Percentiles rank a stretch among this genome's conserved stretches.
Evolutionary conservation across 2,888 invertebrate species (phyloP).

Genomic region (Shargacucullia verbasci): DNA sequence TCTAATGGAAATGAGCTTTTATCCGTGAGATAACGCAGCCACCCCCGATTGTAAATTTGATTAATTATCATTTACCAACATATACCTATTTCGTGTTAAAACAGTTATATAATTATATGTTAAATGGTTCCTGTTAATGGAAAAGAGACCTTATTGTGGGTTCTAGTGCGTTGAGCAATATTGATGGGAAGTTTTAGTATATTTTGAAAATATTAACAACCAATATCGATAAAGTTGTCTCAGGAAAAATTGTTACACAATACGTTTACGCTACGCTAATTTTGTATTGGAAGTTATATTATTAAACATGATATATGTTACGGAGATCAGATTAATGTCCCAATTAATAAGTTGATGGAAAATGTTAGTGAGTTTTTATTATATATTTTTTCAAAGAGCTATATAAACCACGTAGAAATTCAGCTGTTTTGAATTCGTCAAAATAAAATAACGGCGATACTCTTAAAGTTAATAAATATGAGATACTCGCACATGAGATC

Average conservation of each 20-base stretch:
- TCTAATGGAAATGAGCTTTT: slow-evolving; percentile 86
- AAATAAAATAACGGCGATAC: too few species aligned
- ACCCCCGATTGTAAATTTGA: slow-evolving; percentile 73
- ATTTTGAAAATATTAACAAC: neutral
- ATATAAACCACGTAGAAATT: slow-evolving; percentile 12
- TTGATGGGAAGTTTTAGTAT: too few species aligned
- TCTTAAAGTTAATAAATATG: too few species aligned
- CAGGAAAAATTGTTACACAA: too few species aligned
- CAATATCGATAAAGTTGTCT: neutral
- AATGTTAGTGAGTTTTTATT: slow-evolving; percentile 47
- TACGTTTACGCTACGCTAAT: slow-evolving; percentile 19
- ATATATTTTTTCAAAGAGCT: slow-evolving; percentile 45
- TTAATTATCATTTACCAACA: slow-evolving; percentile 62
- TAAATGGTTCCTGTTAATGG: neutral
- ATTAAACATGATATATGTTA: slow-evolving; percentile 56
- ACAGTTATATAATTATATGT: slow-evolving; percentile 12
- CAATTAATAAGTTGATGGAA: slow-evolving; percentile 58
- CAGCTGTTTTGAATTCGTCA: too few species aligned
- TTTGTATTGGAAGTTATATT: slow-evolving; percentile 46
- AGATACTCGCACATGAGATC: too few species aligned
- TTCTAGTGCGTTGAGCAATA: too few species aligned
- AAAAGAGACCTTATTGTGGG: slow-evolving; percentile 21
- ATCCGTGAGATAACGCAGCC: slow-evolving; percentile 81
- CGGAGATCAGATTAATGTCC: slow-evolving; percentile 59
- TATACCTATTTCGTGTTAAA: slow-evolving; percentile 15